Evolutionary conservation across 2,888 invertebrate species (phyloP).

Genomic region (Metallyticus violacea): DNA sequence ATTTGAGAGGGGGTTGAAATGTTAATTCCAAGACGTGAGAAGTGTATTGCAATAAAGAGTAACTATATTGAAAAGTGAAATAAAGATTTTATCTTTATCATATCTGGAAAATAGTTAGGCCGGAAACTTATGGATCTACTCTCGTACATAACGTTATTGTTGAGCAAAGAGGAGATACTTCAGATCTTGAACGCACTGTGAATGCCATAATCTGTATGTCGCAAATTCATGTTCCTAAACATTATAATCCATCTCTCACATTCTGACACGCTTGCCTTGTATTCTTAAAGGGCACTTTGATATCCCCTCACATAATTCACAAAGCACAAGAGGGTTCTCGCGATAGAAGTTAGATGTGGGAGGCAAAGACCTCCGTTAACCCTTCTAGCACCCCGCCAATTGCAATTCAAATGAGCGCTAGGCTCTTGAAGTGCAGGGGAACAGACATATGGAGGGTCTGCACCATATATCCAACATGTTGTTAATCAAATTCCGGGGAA

Average conservation of each 20-base stretch:
- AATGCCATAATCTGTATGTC: background rate
- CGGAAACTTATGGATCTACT: no score
- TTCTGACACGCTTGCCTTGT: background rate
- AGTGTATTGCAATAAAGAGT: no score
- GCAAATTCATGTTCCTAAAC: background rate
- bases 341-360: background rate
- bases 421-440: background rate
- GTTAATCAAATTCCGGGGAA: background rate
- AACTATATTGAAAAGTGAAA: no score
- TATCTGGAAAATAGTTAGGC: no score
- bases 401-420: background rate
- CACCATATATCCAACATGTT: background rate
- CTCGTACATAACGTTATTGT: no score
- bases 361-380: background rate
- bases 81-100: no score
- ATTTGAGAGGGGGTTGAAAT: no score
- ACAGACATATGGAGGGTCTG: background rate
- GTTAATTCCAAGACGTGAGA: no score
- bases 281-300: background rate
- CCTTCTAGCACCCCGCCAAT: background rate
- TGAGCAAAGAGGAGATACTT: no score
- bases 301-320: background rate
- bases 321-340: no score
- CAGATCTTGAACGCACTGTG: background rate
- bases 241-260: background rate